A percentile compares a stretch with the other conserved stretches of the same genome.
Conservation (phyloP, 2,797 vertebrate species). For the Psittacula derbiana region DNA sequence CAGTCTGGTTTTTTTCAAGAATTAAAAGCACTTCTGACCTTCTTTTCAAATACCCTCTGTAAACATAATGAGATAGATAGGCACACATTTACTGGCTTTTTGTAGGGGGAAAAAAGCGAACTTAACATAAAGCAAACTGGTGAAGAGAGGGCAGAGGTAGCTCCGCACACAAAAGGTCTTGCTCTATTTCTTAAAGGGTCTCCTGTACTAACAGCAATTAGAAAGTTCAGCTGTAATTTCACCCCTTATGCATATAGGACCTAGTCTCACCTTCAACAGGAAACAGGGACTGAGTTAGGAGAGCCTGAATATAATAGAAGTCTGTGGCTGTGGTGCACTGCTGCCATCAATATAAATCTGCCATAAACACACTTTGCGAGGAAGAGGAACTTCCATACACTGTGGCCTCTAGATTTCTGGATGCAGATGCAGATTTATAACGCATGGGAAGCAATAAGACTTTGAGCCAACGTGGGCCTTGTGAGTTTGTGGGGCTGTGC, state of each 20-base stretch:
- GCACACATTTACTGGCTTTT: neutral
- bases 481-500: neutral
- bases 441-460: slow-evolving; percentile 45
- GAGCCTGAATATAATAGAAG: slow-evolving; percentile 75
- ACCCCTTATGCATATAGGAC: slow-evolving; percentile 71
- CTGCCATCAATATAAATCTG: slow-evolving; percentile 79
- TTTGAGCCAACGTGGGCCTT: slow-evolving; percentile 36
- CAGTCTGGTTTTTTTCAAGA: neutral
- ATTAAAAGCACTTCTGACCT: slow-evolving; percentile 36
- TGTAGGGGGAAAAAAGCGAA: neutral
- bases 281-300: slow-evolving; percentile 75
- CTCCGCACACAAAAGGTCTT: slow-evolving; percentile 38
- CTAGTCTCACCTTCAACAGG: slow-evolving; percentile 78
- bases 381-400: slow-evolving; percentile 74
- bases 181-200: slow-evolving; percentile 64
- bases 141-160: slow-evolving; percentile 5
- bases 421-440: slow-evolving; percentile 73
- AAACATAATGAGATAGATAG: slow-evolving; percentile 18
- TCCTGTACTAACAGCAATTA: slow-evolving; percentile 75
- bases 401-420: slow-evolving; percentile 61
- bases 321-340: slow-evolving; percentile 64
- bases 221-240: slow-evolving; percentile 78
- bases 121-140: neutral
- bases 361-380: slow-evolving; percentile 73
- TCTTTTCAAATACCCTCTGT: slow-evolving; percentile 35